phyloP scores from a whole-genome alignment of 2,113 vertebrate species.

The Rhagologus leucostigma region DNA sequence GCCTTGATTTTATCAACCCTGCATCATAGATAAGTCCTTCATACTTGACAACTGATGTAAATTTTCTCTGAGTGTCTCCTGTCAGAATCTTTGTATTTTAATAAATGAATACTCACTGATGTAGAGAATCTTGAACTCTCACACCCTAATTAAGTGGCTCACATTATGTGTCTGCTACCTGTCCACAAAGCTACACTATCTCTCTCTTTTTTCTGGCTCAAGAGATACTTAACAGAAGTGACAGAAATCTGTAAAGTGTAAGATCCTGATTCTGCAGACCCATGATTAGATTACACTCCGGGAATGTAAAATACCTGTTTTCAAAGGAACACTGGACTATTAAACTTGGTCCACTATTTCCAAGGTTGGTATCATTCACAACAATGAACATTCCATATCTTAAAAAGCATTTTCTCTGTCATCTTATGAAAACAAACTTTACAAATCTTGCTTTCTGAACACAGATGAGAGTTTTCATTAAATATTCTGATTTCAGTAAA shows the following conservation, averaged over 20 bases:
- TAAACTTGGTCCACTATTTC: background rate
- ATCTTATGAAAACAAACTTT: background rate
- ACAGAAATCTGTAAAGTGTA: background rate
- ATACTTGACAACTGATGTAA: background rate
- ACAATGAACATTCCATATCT: background rate
- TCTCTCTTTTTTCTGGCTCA: background rate
- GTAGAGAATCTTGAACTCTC: background rate
- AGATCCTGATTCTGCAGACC: background rate
- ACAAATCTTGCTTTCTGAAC: background rate
- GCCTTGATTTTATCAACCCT: background rate
- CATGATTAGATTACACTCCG: background rate
- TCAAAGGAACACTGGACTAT: background rate
- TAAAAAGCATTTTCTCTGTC: background rate
- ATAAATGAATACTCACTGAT: background rate
- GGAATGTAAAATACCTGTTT: background rate
- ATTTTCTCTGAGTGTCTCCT: background rate
- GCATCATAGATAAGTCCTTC: background rate
- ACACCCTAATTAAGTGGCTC: background rate
- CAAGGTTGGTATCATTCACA: background rate
- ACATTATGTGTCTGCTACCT: background rate
- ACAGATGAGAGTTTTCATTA: background rate
- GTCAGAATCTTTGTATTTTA: background rate
- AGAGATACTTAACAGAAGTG: background rate
- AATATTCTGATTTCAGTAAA: background rate
- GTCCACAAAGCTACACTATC: background rate